Evolutionary conservation across 2,888 invertebrate genomes (phyloP), one percentile per base, ranked within the genome.

Genomic region (Neoascia interrupta): DNA sequence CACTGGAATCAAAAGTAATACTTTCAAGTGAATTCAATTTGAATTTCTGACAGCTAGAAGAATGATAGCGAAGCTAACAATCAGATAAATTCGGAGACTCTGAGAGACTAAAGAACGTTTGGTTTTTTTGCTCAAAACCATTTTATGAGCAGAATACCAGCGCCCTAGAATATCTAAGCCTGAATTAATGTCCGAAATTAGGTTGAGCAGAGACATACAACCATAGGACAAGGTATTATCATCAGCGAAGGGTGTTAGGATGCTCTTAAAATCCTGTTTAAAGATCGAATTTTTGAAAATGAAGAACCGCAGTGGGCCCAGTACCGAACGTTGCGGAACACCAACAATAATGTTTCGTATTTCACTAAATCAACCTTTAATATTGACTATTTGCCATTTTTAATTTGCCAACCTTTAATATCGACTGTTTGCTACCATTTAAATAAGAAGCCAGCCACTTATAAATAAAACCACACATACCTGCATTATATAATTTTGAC

Each of bases 111-210:
- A 37, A 37, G 37, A 39, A 23, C 37, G 1, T 37, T 36, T 53
- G 3, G 49, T 49, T 34, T 34, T 34, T 8, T 53, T 37, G 26
- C 53, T 39, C 2, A 37, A 54, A 0, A 36, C 13, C 19, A 53
- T 11, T 36, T 53, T 53, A 53, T 53, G 34, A 18, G 37, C 11
- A 23, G 39, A n/a, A 15, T 28, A 54, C 54, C 54, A 54, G 37
- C 6, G 23, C 21, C 53, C 16, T 36, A 23, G 13, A 19, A 51
- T 51, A 13, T 51, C 36, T 13, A 51, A 23, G 21, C 36, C 51
- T 19, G 11, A 21, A 8, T 36, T 51, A 5, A 51, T 36, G 13
- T 51, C 34, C 10, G 16, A 37, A 21, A 39, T 39, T 23, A 37
- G n/a, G 26, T 54, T 19, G 13, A 37, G 23, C 26, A 11, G 11